Conservation (phyloP, 2,797 vertebrate genomes). For the Alectoris magna region DNA sequence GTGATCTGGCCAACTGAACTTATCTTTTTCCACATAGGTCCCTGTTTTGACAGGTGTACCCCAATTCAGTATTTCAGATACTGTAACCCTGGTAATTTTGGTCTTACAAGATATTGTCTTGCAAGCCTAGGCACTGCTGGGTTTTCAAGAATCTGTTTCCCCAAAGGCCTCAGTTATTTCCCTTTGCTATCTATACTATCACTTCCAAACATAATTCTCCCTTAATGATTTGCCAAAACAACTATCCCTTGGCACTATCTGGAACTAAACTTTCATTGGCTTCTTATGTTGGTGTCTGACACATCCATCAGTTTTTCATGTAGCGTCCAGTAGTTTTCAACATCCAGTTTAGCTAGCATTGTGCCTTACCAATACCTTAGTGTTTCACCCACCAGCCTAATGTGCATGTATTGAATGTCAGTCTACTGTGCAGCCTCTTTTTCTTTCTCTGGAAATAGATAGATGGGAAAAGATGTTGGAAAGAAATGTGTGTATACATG, state of each 20-base stretch:
- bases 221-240: not conserved
- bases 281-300: not conserved
- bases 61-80: not conserved
- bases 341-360: rapidly evolving
- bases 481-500: not conserved
- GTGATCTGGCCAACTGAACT: rapidly evolving
- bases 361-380: not conserved
- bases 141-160: not conserved
- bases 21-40: not conserved
- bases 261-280: not conserved
- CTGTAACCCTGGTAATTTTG: no score
- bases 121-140: no score
- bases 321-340: not conserved
- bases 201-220: not conserved
- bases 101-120: no score
- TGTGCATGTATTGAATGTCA: not conserved
- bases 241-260: not conserved
- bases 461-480: not conserved
- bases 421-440: not conserved
- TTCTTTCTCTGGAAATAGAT: not conserved
- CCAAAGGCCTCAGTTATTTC: not conserved
- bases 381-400: not conserved
- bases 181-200: not conserved
- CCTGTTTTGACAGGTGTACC: not conserved
- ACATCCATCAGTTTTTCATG: not conserved